Conservation (phyloP, 2,113 vertebrate genomes). For the Mastomys natalensis region DNA sequence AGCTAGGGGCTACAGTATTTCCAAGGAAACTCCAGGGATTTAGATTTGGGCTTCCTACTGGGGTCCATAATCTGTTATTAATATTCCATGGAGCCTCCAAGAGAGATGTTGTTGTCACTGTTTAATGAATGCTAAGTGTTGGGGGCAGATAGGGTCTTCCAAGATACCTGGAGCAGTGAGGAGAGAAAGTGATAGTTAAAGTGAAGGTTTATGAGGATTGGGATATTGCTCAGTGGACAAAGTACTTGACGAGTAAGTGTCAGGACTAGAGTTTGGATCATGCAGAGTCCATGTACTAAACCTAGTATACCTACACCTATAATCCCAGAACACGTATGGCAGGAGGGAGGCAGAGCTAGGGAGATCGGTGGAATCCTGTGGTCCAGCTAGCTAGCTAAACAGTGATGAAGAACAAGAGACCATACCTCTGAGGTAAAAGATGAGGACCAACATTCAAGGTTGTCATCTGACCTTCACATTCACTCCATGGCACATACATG, state of each 20-base stretch:
- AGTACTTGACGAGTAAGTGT: not conserved
- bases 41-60: not conserved
- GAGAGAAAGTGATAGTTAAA: not conserved
- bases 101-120: not conserved
- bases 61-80: not conserved
- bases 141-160: constrained; percentile 10
- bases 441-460: not conserved
- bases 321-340: not conserved
- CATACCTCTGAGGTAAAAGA: not conserved
- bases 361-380: not conserved
- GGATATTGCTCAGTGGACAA: not conserved
- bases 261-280: not conserved
- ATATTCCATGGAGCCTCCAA: not conserved
- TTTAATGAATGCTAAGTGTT: not conserved
- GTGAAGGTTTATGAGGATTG: not conserved
- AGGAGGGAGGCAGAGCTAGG: not conserved
- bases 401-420: not conserved
- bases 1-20: not conserved
- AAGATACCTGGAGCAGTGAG: not conserved
- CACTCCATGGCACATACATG: not conserved
- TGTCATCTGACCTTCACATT: not conserved
- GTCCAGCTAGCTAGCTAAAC: not conserved
- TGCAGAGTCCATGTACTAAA: not conserved
- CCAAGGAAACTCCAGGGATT: not conserved
- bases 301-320: not conserved